Evolutionary conservation across 2,888 invertebrate species (phyloP).

Genomic region (Dasysyrphus albostriatus): DNA sequence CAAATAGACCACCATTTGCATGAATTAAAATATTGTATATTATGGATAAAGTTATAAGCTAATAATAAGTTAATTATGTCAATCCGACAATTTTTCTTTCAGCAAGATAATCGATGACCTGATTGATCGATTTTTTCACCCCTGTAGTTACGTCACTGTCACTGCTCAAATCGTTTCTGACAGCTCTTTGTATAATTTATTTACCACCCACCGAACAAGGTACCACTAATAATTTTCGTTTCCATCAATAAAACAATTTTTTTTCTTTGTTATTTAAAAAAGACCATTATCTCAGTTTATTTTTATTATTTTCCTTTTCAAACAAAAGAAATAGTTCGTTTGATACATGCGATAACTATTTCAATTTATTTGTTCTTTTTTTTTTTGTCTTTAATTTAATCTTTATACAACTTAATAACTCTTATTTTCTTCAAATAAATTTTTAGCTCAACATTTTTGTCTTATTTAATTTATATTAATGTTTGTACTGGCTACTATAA

Average conservation of each 20-base stretch:
- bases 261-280: conserved; percentile 61
- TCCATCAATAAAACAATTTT: background rate
- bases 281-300: conserved; percentile 66
- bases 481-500: conserved; percentile 76
- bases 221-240: background rate
- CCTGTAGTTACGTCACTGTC: no score
- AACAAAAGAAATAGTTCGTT: conserved; percentile 66
- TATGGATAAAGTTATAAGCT: no score
- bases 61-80: no score
- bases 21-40: no score
- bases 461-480: conserved; percentile 45
- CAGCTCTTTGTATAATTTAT: no score
- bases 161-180: no score
- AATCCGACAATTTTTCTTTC: no score
- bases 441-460: conserved; percentile 28
- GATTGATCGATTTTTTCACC: no score
- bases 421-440: conserved; percentile 27
- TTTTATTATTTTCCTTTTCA: conserved; percentile 58
- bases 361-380: conserved; percentile 10
- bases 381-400: conserved; percentile 30
- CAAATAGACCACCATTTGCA: no score
- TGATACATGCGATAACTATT: conserved; percentile 63
- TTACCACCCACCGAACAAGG: no score
- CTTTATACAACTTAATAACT: conserved; percentile 57
- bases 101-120: no score